Base-by-base conservation (phyloP, 2,797 vertebrate genomes). In the Onychomys leucogaster region DNA sequence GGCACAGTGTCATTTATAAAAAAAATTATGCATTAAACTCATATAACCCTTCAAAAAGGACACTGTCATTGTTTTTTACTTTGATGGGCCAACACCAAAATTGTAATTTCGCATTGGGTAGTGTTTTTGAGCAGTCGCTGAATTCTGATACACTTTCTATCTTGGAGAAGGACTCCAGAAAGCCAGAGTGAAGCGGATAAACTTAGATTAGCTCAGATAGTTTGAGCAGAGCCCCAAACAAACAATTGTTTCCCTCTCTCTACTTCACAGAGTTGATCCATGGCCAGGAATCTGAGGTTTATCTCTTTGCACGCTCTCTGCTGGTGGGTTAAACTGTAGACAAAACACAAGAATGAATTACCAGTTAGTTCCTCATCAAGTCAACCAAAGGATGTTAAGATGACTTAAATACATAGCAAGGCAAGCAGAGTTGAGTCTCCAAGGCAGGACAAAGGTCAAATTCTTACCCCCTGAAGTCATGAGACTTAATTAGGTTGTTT, bases 221-320 rank as follows among this genome's bases (percentile, higher is more conserved):
- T 29, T 43, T 55, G 55, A n/a, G 89, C 69, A 77, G 87, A 76
- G 27, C 23, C 52, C 16, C 19, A 65, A 14, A 46, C 0, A 77
- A 34, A n/a, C 14, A 17, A 3, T 4, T 29, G 1, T 80, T 77
- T 41, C 90, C 14, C 9, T 2, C n/a, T 71, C 49, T 78, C 23
- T 46, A n/a, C 73, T 63, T 59, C 43, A 7, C 21, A 29, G 49
- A 25, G 17, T 57, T 89, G 29, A 82, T 75, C 81, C 49, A 4
- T 2, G 14, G 57, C 21, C 67, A 90, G 78, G 34, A 76, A 71
- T 77, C 67, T 59, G 73, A 94, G 41, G 43, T 67, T 57, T 37
- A 32, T 85, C 67, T 34, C 73, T 87, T 49, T 76, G 55, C 89
- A 52, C 85, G 85, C 67, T 95, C 25, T 94, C 55, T 76, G 19